Percentiles rank a stretch among this genome's conserved stretches.
These are phyloP conservation scores for Marisa cornuarietis DNA, from an alignment of 1,140 invertebrate genomes.

Conservation along the genomic window DNA sequence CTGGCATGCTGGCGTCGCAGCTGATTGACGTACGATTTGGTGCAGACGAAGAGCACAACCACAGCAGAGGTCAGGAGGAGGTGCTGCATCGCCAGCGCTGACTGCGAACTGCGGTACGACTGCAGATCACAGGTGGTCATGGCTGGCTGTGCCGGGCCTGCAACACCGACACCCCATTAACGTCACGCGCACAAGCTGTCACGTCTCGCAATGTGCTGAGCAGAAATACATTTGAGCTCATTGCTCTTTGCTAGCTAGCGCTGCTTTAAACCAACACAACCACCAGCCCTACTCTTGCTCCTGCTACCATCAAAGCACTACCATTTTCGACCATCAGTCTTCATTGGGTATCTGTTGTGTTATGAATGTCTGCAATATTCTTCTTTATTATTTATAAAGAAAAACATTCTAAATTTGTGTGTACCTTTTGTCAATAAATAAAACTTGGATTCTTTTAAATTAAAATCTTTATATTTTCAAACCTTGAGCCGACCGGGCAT, in stretches of 20 bases:
- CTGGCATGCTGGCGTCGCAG: conserved; percentile 20
- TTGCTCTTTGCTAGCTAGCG: neutral
- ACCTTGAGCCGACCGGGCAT: too few species aligned
- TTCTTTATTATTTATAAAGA: too few species aligned
- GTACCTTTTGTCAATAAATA: too few species aligned
- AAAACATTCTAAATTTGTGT: too few species aligned
- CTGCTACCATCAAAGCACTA: neutral
- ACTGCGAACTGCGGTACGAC: conserved; percentile 20
- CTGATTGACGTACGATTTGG: conserved; percentile 21
- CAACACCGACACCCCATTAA: too few species aligned
- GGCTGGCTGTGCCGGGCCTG: neutral
- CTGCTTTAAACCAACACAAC: neutral
- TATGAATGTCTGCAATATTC: too few species aligned
- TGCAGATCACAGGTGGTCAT: conserved; percentile 21
- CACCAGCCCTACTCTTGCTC: neutral
- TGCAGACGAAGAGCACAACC: conserved; percentile 23
- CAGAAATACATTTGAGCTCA: neutral
- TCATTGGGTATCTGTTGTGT: too few species aligned
- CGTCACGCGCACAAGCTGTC: neutral
- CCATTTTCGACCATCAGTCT: too few species aligned
- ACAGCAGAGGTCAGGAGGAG: conserved; percentile 16
- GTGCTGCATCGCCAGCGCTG: conserved; percentile 21
- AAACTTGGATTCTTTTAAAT: too few species aligned
- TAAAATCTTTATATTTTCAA: too few species aligned
- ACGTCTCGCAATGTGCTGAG: neutral